phyloP scores from a whole-genome alignment of 2,113 vertebrate genomes.

The Mesembrinibis cayennensis region DNA sequence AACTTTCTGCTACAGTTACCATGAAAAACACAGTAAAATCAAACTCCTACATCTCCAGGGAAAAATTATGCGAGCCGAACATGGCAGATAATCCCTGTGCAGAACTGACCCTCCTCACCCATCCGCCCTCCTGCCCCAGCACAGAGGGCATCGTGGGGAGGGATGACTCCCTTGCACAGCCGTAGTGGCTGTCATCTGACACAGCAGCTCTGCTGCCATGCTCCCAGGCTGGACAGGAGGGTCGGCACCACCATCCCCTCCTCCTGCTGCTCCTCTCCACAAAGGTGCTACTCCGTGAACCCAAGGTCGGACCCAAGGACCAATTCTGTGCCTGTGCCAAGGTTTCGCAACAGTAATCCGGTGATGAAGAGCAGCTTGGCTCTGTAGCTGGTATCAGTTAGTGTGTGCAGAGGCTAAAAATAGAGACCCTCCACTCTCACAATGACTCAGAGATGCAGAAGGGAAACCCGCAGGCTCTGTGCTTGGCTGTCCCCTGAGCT shows the following conservation, averaged over 20 bases:
- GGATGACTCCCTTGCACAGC: too few species aligned
- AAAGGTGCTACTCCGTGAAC: neutral
- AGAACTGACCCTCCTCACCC: neutral
- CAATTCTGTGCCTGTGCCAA: accelerated
- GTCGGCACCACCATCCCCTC: neutral
- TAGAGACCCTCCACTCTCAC: conserved; percentile 53
- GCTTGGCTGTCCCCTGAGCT: neutral
- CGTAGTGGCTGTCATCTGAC: accelerated
- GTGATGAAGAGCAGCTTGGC: neutral
- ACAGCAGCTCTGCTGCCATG: neutral
- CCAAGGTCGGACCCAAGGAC: neutral
- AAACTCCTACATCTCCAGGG: neutral
- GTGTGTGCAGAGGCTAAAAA: conserved; percentile 55
- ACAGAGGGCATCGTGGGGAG: accelerated
- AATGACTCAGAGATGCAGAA: conserved; percentile 67
- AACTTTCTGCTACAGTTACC: neutral
- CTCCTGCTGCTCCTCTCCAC: neutral
- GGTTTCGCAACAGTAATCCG: accelerated
- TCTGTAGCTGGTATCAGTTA: conserved; percentile 31
- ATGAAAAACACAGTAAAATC: neutral
- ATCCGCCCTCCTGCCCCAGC: neutral
- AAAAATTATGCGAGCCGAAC: accelerated
- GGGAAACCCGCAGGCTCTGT: conserved; percentile 56
- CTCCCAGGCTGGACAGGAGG: neutral
- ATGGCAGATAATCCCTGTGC: neutral